Percentiles rank a stretch among this genome's conserved stretches.
These are phyloP conservation scores for Chiroxiphia lanceolata DNA, from an alignment of 2,797 vertebrate genomes.

Conservation along the genomic window DNA sequence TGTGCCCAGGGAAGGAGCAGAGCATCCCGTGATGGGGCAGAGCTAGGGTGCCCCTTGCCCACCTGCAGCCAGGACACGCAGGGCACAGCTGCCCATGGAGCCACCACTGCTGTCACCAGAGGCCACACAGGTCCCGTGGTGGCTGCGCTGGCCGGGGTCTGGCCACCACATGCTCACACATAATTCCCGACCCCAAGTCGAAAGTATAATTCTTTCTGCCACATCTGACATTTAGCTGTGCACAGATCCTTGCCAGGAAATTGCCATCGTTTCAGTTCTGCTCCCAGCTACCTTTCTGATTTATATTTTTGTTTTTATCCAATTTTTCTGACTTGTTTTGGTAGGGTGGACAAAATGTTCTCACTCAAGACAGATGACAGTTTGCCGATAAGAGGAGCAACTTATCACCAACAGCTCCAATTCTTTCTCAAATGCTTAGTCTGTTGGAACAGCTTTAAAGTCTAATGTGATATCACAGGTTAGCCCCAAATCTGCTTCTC, in stretches of 20 bases:
- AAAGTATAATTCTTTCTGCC: conserved; percentile 61
- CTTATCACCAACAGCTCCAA: conserved; percentile 50
- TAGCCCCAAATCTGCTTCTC: conserved; percentile 46
- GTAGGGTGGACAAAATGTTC: conserved; percentile 65
- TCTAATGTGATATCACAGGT: conserved; percentile 56
- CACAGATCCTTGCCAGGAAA: conserved; percentile 50
- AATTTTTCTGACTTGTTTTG: conserved; percentile 66
- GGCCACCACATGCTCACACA: background rate
- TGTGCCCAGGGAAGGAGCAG: background rate
- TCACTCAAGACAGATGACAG: conserved; percentile 60
- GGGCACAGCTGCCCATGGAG: rapidly evolving
- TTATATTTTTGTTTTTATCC: conserved; percentile 67
- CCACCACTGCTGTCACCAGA: background rate
- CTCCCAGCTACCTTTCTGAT: conserved; percentile 58
- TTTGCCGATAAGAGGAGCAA: conserved; percentile 64
- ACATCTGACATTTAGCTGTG: conserved; percentile 64
- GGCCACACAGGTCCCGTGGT: rapidly evolving
- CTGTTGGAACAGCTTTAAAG: conserved; percentile 65
- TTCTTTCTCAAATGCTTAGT: conserved; percentile 53
- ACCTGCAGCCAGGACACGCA: rapidly evolving
- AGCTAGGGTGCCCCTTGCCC: background rate
- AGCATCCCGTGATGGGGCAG: background rate
- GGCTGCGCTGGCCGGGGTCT: rapidly evolving
- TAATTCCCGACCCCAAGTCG: conserved; percentile 32
- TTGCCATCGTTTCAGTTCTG: conserved; percentile 59